Percentiles rank a stretch among this genome's conserved stretches.
These are phyloP conservation scores for Drosophila serrata DNA, from an alignment of 1,140 invertebrate genomes.

Conservation along the genomic window DNA sequence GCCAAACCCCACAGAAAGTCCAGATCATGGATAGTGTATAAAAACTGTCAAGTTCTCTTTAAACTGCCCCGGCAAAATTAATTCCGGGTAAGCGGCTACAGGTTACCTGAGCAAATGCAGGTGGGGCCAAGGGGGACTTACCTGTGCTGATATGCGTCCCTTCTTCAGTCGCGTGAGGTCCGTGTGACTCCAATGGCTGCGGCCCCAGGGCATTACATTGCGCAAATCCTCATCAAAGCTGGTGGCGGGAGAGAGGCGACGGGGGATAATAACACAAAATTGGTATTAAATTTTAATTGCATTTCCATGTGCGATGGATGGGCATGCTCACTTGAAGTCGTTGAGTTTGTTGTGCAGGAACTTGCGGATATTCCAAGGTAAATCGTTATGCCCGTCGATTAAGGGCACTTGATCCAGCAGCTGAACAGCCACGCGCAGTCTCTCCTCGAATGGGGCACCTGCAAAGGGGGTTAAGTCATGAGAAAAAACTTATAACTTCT, in stretches of 20 bases:
- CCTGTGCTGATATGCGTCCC: constrained; percentile 94
- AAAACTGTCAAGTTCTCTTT: constrained; percentile 6
- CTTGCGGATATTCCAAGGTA: constrained; percentile 95
- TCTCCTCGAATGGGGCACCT: constrained; percentile 88
- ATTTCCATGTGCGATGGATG: constrained; percentile 28
- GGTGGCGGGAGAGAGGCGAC: not conserved
- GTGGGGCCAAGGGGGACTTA: constrained; percentile 82
- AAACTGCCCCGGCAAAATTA: constrained; percentile 21
- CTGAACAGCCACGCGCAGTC: constrained; percentile 88
- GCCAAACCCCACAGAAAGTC: not conserved
- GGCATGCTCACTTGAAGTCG: constrained; percentile 89
- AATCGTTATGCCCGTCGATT: constrained; percentile 94
- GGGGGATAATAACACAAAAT: constrained; percentile 35
- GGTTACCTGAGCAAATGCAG: not conserved
- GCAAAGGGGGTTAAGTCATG: not conserved
- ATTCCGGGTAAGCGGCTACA: constrained; percentile 15
- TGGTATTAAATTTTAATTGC: constrained; percentile 63
- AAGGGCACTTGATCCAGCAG: constrained; percentile 89
- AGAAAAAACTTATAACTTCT: not conserved
- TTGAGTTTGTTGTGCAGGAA: constrained; percentile 94
- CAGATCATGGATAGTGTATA: constrained; percentile 5
- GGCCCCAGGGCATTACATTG: constrained; percentile 91
- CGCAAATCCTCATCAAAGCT: constrained; percentile 90
- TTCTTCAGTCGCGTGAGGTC: constrained; percentile 92
- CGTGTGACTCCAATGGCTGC: constrained; percentile 92